Conservation (phyloP, 2,113 vertebrate genomes). For the Pangasianodon gigas region DNA sequence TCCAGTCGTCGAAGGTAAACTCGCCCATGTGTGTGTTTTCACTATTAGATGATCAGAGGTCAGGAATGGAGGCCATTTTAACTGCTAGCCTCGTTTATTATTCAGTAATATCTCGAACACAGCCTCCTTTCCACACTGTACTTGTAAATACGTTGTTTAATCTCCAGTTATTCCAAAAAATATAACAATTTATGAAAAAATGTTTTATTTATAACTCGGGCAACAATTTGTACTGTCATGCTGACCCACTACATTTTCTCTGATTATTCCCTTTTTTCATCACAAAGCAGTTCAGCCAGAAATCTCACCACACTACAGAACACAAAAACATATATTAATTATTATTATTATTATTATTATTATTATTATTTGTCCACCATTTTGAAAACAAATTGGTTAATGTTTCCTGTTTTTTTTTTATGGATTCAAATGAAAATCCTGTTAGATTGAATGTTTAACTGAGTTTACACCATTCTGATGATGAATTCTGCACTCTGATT, state of each 20-base stretch:
- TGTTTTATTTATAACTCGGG: conserved; percentile 6
- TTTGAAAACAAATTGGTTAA: not conserved
- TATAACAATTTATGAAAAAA: not conserved
- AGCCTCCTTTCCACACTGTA: not conserved
- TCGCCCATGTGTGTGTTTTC: not conserved
- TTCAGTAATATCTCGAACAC: not conserved
- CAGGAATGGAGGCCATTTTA: not conserved
- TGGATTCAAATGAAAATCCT: no score
- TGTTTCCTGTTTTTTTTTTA: not conserved
- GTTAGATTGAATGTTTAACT: no score
- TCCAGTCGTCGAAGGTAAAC: not conserved
- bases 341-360: not conserved
- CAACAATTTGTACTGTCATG: not conserved
- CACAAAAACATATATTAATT: not conserved
- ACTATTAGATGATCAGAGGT: not conserved
- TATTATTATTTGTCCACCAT: not conserved
- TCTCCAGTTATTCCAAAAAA: not conserved
- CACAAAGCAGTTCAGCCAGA: not conserved
- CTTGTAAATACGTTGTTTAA: conserved; percentile 12
- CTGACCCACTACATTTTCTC: not conserved
- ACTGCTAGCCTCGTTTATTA: not conserved
- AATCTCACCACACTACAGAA: not conserved
- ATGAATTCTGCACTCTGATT: no score
- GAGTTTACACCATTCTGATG: no score
- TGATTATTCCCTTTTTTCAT: not conserved